Base-by-base conservation (phyloP, 2,888 invertebrate species). In the Harpalus rufipes region DNA sequence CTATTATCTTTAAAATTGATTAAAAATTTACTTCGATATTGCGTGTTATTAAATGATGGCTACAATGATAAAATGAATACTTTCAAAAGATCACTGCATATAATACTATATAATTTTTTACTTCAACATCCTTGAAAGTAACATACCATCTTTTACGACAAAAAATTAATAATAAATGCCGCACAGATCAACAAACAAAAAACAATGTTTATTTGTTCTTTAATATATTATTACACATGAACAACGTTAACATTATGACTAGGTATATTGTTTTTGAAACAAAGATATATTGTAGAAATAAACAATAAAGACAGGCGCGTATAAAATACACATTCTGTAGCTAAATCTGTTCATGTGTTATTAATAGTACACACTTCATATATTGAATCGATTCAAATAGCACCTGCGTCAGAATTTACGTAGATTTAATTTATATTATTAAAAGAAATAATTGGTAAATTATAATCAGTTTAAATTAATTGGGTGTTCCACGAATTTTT, bases 291-390 rank as follows among this genome's bases (percentile, higher is more conserved):
- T 14, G 5, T 14, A 59, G 7, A 59, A 59, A 59, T 59, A 59
- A 59, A 59, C 59, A 59, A 59, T 59, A 59, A n/a, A n/a, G 7
- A 14, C 59, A 59, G n/a, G 7, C 59, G n/a, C 59, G 59, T 16
- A n/a, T 51, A 51, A 51, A 12, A 51, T 51, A 51, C 44, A 51
- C 12, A 51, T 5, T 59, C 59, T 59, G 14, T 0, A 59, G 59
- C n/a, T 59, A 59, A 59, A 59, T 14, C 59, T 59, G 59, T 59
- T 59, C 59, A 59, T 63, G 18, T 12, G 16, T 21, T 63, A 63
- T 63, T 25, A 63, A 63, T 63, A 63, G 63, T 8, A 12, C 21
- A 21, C 63, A 63, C 63, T 63, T 63, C 63, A 63, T 18, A 63
- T 21, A 63, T 12, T 12, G 10, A 63, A 63, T 63, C 63, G 63